Evolutionary conservation across 2,797 vertebrate species (phyloP).

Genomic region (Selene dorsalis): DNA sequence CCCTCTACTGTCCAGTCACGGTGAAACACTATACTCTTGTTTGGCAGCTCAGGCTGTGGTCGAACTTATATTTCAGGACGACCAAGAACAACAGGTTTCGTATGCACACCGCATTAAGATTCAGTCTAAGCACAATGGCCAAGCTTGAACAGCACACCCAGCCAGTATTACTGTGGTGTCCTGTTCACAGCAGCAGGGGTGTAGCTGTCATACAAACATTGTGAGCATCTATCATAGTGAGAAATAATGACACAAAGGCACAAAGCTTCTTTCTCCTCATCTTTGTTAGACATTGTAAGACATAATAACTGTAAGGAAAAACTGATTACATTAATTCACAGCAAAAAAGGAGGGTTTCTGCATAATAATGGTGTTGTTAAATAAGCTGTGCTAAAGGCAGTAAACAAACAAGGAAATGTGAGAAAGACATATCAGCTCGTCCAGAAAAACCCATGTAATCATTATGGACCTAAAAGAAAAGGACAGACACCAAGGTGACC

Average conservation of each 20-base stretch:
- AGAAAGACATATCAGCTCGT: no score
- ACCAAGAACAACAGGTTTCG: background rate
- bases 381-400: no score
- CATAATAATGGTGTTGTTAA: no score
- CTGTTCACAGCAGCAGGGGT: background rate
- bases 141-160: background rate
- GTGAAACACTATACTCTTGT: background rate
- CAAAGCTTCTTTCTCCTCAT: background rate
- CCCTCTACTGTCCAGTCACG: constrained; percentile 27
- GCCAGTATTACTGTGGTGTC: background rate
- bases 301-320: background rate
- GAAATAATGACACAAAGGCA: no score
- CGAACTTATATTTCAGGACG: background rate
- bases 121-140: background rate
- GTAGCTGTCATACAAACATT: background rate
- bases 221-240: background rate
- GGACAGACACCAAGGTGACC: background rate
- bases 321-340: background rate
- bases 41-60: constrained; percentile 9
- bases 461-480: constrained; percentile 1
- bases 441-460: background rate
- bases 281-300: background rate
- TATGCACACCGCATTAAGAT: background rate
- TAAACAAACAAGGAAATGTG: no score
- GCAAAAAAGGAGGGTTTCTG: no score